A percentile compares a stretch with the other conserved stretches of the same genome.
Evolutionary conservation across 1,140 invertebrate species (phyloP).

Genomic region (Neodiprion lecontei): DNA sequence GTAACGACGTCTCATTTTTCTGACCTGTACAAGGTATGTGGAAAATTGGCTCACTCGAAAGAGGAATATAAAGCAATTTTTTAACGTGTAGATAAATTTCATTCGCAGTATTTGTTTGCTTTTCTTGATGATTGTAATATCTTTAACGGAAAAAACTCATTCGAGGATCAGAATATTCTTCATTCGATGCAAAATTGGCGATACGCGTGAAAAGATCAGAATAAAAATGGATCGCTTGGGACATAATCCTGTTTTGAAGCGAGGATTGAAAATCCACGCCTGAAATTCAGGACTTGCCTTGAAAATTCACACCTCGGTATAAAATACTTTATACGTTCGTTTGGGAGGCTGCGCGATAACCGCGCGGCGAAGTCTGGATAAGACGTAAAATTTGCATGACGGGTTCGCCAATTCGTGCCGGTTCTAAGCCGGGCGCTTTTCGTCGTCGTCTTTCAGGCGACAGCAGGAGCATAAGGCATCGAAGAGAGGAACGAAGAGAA

Average conservation of each 20-base stretch:
- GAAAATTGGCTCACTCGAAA: too few species aligned
- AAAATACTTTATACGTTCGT: neutral
- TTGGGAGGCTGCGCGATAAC: neutral
- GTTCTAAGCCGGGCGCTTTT: too few species aligned
- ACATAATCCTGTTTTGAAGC: neutral
- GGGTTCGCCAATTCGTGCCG: neutral
- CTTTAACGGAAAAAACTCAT: too few species aligned
- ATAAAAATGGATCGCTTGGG: neutral
- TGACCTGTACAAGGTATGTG: too few species aligned
- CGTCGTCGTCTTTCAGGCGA: neutral
- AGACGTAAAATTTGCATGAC: neutral
- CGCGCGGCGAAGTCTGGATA: neutral
- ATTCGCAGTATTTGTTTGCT: too few species aligned
- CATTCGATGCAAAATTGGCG: neutral
- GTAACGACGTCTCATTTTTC: too few species aligned
- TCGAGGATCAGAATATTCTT: too few species aligned
- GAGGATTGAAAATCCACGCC: neutral
- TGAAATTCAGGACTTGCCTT: neutral
- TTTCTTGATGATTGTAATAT: too few species aligned
- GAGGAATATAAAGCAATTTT: too few species aligned
- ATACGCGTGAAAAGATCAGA: too few species aligned
- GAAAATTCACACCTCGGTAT: neutral
- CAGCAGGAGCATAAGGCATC: neutral
- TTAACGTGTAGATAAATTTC: too few species aligned
- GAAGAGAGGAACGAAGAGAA: neutral